Evolutionary conservation across 2,888 invertebrate species (phyloP).

Genomic region (Limnephilus lunatus): DNA sequence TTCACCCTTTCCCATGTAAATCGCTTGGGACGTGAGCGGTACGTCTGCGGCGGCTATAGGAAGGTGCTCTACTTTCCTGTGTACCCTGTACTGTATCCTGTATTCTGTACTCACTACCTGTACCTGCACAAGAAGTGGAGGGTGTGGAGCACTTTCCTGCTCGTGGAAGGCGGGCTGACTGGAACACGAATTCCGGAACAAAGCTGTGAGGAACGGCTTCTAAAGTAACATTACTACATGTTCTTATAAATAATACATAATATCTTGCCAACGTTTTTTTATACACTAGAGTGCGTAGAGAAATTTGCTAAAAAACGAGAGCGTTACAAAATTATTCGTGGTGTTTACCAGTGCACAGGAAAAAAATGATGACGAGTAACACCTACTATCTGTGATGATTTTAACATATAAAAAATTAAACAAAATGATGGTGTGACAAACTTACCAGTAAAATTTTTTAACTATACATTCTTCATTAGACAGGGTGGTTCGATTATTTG

Average conservation of each 20-base stretch:
- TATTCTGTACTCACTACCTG: not conserved
- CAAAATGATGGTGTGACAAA: not conserved
- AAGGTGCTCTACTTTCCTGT: not conserved
- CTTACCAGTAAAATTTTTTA: not conserved
- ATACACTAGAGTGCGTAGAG: not conserved
- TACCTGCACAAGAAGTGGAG: not conserved
- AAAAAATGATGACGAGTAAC: not conserved
- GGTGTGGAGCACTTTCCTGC: not conserved
- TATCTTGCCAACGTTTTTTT: not conserved
- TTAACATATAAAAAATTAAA: not conserved
- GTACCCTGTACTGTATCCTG: not conserved
- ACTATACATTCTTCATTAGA: not conserved
- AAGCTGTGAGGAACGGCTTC: not conserved
- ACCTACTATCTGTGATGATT: not conserved
- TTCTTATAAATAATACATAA: not conserved
- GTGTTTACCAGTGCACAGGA: not conserved
- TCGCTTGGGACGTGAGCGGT: conserved; percentile 7
- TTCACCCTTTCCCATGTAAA: conserved; percentile 29
- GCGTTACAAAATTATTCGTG: not conserved
- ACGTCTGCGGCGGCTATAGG: not conserved
- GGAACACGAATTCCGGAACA: not conserved
- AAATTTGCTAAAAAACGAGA: not conserved
- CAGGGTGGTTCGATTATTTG: not conserved
- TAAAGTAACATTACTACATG: not conserved
- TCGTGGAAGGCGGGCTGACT: not conserved